phyloP scores from a whole-genome alignment of 1,140 invertebrate genomes.

The Nasonia vitripennis region DNA sequence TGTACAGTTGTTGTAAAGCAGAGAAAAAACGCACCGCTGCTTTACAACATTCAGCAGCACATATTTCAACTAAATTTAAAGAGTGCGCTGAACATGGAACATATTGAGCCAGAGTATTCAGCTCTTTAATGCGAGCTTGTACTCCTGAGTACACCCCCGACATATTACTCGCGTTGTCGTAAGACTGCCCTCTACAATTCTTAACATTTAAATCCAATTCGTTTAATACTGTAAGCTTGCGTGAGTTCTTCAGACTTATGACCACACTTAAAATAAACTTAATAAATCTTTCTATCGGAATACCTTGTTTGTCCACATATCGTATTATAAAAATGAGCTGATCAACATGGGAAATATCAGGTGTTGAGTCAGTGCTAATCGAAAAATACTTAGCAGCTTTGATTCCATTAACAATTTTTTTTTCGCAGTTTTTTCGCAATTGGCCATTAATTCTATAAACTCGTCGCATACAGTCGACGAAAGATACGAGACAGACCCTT shows the following conservation, averaged over 20 bases:
- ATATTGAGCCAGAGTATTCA: neutral
- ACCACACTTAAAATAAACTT: constrained; percentile 35
- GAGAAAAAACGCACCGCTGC: constrained; percentile 37
- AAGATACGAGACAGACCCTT: no score
- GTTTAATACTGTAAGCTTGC: neutral
- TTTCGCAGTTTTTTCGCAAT: constrained; percentile 45
- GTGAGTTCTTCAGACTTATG: constrained; percentile 15
- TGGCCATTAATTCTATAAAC: no score
- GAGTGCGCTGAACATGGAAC: constrained; percentile 28
- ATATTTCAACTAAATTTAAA: constrained; percentile 38
- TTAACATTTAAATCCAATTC: constrained; percentile 24
- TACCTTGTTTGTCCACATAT: constrained; percentile 29
- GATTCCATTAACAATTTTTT: constrained; percentile 53
- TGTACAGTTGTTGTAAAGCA: constrained; percentile 31
- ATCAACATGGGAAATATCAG: constrained; percentile 58
- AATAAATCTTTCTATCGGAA: constrained; percentile 39
- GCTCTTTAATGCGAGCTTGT: constrained; percentile 49
- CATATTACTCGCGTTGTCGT: constrained; percentile 60
- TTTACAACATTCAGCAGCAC: constrained; percentile 27
- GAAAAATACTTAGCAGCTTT: constrained; percentile 58
- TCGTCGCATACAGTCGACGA: no score
- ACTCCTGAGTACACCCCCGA: constrained; percentile 47
- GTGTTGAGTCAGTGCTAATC: constrained; percentile 59
- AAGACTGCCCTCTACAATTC: constrained; percentile 54
- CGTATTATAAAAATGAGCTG: constrained; percentile 23